A percentile compares a stretch with the other conserved stretches of the same genome.
These are phyloP conservation scores for Pyrrhia umbra DNA, from an alignment of 2,888 invertebrate genomes.

Conservation along the genomic window DNA sequence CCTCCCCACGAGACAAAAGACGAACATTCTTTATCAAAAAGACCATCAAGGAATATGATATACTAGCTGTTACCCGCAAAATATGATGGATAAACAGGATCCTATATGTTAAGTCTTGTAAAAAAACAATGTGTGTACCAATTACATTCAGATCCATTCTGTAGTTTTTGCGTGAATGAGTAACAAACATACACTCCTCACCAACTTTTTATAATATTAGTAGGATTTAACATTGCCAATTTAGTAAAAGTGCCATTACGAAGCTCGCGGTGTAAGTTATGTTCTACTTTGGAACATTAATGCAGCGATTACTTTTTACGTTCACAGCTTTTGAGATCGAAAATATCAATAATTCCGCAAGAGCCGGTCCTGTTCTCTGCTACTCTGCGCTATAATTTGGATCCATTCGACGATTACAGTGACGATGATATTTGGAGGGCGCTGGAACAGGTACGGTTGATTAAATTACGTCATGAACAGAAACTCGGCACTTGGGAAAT, in stretches of 20 bases:
- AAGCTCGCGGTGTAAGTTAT: conserved; percentile 11
- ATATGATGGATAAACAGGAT: no score
- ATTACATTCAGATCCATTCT: no score
- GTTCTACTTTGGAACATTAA: conserved; percentile 44
- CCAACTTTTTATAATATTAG: no score
- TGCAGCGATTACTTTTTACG: conserved; percentile 45
- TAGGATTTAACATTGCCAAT: conserved; percentile 7
- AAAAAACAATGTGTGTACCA: no score
- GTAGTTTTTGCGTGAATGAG: no score
- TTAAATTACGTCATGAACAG: conserved; percentile 19
- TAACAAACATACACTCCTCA: no score
- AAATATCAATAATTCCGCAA: conserved; percentile 93
- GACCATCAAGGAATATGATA: conserved; percentile 6
- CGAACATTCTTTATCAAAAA: conserved; percentile 8
- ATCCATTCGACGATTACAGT: conserved; percentile 91
- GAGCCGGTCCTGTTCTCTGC: conserved; percentile 92
- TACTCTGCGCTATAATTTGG: conserved; percentile 92
- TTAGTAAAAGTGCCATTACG: conserved; percentile 10
- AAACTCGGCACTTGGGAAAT: conserved; percentile 1
- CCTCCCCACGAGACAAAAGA: no score
- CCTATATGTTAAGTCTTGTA: no score
- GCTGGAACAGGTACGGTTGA: conserved; percentile 88
- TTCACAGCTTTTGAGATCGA: conserved; percentile 90
- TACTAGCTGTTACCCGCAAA: conserved; percentile 18
- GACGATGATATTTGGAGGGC: conserved; percentile 92